A percentile compares a stretch with the other conserved stretches of the same genome.
phyloP scores from a whole-genome alignment of 2,888 invertebrate species.

The Aplocera efformata region DNA sequence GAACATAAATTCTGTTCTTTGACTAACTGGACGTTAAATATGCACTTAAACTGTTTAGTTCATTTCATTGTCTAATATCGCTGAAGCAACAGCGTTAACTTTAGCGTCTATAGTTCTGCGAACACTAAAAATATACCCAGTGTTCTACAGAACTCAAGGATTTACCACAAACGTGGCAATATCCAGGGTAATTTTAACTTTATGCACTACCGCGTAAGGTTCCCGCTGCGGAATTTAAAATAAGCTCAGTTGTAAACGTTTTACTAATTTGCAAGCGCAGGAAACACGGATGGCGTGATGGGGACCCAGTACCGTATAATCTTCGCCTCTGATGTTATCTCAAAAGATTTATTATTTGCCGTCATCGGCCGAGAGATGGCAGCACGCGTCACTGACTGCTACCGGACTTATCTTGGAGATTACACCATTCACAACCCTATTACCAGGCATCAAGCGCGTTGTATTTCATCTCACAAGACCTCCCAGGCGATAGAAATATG shows the following conservation, averaged over 20 bases:
- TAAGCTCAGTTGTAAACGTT: conserved; percentile 56
- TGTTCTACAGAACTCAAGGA: conserved; percentile 43
- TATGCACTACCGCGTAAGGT: conserved; percentile 37
- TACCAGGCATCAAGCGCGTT: conserved; percentile 22
- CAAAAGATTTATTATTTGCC: conserved; percentile 75
- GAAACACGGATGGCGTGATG: conserved; percentile 77
- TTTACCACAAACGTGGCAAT: conserved; percentile 14
- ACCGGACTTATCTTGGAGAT: conserved; percentile 55
- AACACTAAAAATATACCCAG: conserved; percentile 73
- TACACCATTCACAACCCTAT: conserved; percentile 42
- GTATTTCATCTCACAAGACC: conserved; percentile 39
- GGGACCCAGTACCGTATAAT: conserved; percentile 75
- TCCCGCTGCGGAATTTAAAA: conserved; percentile 33
- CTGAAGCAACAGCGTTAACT: conserved; percentile 56
- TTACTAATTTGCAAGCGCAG: conserved; percentile 76
- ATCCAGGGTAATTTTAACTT: conserved; percentile 35
- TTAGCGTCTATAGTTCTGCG: conserved; percentile 61
- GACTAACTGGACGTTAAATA: conserved; percentile 52
- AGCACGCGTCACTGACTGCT: conserved; percentile 70
- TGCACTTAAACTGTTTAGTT: conserved; percentile 53
- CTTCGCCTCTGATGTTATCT: conserved; percentile 77
- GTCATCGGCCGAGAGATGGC: conserved; percentile 76
- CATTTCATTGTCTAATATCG: conserved; percentile 64
- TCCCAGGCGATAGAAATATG: conserved; percentile 45
- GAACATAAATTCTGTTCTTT: conserved; percentile 35